Evolutionary conservation across 2,797 vertebrate genomes (phyloP), one percentile per base, ranked within the genome.

Genomic region (Macroramphosus scolopax): DNA sequence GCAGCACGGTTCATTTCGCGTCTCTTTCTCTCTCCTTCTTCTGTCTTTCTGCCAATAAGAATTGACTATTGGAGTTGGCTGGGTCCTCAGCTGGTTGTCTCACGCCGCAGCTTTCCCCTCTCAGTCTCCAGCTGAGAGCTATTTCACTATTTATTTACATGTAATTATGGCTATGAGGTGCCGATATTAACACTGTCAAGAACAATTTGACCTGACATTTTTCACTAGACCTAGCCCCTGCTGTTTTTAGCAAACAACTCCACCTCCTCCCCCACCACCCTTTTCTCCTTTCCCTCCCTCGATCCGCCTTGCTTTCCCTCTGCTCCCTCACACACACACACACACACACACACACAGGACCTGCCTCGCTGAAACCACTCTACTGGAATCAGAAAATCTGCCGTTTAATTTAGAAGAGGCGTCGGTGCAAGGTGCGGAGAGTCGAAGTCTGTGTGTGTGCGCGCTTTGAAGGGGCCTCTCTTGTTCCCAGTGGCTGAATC

Each of bases 141-240:
- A 97, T 96, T 96, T 97, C 93, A 93, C 95, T 95, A 92, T 97
- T 96, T 96, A 98, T 98, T 97, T 98, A 98, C 95, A 97, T 97
- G 94, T 94, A 97, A 98, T 98, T 98, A 98, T 94, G 90, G 91
- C 93, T 93, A 95, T 94, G 95, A 96, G 94, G 93, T 93, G 95
- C 93, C 88, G 92, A 96, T 95, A 98, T 98, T 98, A 98, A 92
- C 92, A 93, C 95, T 98, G 96, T 98, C 96, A 98, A 95, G 93
- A 98, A 93, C 94, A 95, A 98, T 98, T 98, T 98, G 93, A 95
- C 93, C 94, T 98, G 96, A 98, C 96, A 98, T 96, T 96, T 94
- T 91, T 96, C 94, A 94, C 91, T 89, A 82, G 89, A 89, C 89
- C 89, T 70, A 82, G 86, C 82, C 91, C 91, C 93, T 89, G 88